Evolutionary conservation across 2,113 vertebrate species (phyloP), one percentile per base, ranked within the genome.

Genomic region (Gadus chalcogrammus): DNA sequence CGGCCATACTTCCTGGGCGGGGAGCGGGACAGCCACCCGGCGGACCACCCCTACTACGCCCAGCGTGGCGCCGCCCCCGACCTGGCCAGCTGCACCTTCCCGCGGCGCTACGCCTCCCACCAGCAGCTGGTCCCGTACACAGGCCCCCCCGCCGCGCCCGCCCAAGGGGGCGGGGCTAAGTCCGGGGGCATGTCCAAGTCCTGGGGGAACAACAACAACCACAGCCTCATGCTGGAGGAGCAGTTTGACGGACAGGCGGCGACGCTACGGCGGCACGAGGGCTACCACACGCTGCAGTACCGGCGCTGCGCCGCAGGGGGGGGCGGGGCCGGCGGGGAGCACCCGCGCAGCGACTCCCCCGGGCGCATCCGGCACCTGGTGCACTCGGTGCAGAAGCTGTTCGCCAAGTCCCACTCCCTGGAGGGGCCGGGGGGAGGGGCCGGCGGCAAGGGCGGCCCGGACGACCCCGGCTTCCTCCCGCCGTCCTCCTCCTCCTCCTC

Each of bases 231-330:
- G 11, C 42, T 48, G 42, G 42, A 48, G 20, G 96, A 98, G 85
- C 96, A 97, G 90, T 96, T 97, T 75, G 96, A 99, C 74, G 93
- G 93, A 76, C 96, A 95, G 85, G 89, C 95, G 67, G 94, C 95
- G 0, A 90, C 95, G 42, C 42, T 48, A 48, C 42, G 42, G 76
- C 94, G 94, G 68, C 93, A 92, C 2, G 96, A 99, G 0, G 97
- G 97, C 74, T 99, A 98, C 90, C 97, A 96, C 90, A 99, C 97
- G 0, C 93, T 99, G 27, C 97, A 98, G 86, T 99, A 98, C 85
- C 96, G 96, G 68, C 92, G 42, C 42, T 48, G 42, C 8, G 42
- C 42, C 42, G 8, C 42, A 13, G 42, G 42, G 11, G 38, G 38
- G 42, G 42, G 42, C 42, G 42, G 8, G 95, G 3, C 94, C 94